phyloP scores from a whole-genome alignment of 2,797 vertebrate genomes.

The Neoniphon sammara region DNA sequence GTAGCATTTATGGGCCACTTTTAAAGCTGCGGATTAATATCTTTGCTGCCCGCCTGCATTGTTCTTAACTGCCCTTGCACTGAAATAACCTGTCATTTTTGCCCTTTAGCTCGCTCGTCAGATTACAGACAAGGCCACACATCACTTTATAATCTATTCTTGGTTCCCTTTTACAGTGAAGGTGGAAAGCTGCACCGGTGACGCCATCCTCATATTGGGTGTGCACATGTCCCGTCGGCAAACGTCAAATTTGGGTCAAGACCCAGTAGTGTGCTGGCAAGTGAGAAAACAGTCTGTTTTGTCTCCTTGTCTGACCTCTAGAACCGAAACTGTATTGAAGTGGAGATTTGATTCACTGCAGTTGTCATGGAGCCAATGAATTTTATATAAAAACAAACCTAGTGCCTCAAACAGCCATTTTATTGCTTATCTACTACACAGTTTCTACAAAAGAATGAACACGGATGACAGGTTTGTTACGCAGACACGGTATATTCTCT shows the following conservation, averaged over 20 bases:
- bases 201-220: constrained; percentile 48
- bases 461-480: not conserved
- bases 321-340: constrained; percentile 61
- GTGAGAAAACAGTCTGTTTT: constrained; percentile 47
- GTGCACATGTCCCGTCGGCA: constrained; percentile 53
- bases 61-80: constrained; percentile 68
- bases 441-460: constrained; percentile 28
- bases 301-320: constrained; percentile 66
- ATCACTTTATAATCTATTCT: constrained; percentile 62
- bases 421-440: constrained; percentile 46
- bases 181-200: constrained; percentile 29
- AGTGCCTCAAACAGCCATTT: constrained; percentile 51
- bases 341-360: constrained; percentile 64
- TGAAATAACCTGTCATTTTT: constrained; percentile 67
- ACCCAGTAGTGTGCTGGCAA: constrained; percentile 48
- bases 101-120: constrained; percentile 63
- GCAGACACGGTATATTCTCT: constrained; percentile 10
- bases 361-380: constrained; percentile 45
- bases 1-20: constrained; percentile 64
- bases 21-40: constrained; percentile 70
- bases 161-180: constrained; percentile 42
- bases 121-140: constrained; percentile 55
- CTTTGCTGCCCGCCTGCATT: constrained; percentile 50
- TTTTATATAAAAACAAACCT: constrained; percentile 55
- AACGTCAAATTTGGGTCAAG: constrained; percentile 65